These are phyloP conservation scores for Amphiprion clarkii DNA, from an alignment of 2,797 vertebrate genomes.

Conservation along the genomic window DNA sequence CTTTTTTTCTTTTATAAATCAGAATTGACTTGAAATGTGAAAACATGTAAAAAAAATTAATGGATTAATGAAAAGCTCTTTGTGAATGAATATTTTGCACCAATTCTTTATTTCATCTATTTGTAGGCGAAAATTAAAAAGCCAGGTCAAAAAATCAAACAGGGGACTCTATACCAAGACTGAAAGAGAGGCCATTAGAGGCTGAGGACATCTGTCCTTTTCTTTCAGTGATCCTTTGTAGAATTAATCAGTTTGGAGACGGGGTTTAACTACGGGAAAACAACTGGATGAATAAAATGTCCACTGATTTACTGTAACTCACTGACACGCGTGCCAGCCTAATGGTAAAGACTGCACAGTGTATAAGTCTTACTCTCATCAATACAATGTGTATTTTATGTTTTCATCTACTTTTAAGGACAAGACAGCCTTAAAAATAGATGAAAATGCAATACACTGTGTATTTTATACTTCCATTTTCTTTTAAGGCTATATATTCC, in stretches of 20 bases:
- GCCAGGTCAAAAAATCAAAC: not conserved
- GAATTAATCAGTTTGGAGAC: not conserved
- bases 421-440: too few relatives aligned
- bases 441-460: too few relatives aligned
- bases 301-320: not conserved
- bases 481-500: too few relatives aligned
- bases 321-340: too few relatives aligned
- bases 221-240: not conserved
- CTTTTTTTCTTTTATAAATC: conserved; percentile 2
- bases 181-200: not conserved
- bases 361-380: too few relatives aligned
- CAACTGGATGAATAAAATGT: not conserved
- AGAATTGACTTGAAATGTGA: too few relatives aligned
- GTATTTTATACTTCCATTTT: too few relatives aligned
- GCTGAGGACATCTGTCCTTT: not conserved
- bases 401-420: too few relatives aligned
- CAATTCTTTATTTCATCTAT: not conserved
- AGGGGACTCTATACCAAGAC: not conserved
- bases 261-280: not conserved
- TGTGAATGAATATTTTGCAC: not conserved
- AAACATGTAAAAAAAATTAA: not conserved
- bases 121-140: not conserved
- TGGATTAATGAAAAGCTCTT: not conserved
- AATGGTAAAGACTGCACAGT: too few relatives aligned
- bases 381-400: too few relatives aligned